phyloP scores from a whole-genome alignment of 1,140 invertebrate genomes.

The Zaprionus kolodkinae region DNA sequence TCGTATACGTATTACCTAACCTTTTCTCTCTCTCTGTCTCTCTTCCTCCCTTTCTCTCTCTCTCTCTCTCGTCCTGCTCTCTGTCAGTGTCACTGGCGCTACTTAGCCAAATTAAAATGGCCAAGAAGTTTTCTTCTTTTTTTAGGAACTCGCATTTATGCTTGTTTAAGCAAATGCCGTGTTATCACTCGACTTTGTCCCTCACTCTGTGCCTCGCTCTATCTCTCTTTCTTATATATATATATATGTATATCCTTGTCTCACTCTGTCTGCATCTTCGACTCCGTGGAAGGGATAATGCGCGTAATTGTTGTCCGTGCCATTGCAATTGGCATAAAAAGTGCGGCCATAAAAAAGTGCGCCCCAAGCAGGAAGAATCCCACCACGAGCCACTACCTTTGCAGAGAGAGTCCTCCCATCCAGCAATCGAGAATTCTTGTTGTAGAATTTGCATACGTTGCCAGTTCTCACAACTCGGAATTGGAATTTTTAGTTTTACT shows the following conservation, averaged over 20 bases:
- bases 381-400: not conserved
- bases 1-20: not conserved
- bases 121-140: slow-evolving; percentile 55
- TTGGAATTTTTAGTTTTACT: slow-evolving; percentile 12
- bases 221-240: too few species aligned
- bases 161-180: slow-evolving; percentile 79
- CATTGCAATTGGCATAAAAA: slow-evolving; percentile 47
- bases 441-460: slow-evolving; percentile 51
- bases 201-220: not conserved
- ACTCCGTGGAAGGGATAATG: slow-evolving; percentile 73
- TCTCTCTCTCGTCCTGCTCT: not conserved
- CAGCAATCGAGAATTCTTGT: too few species aligned
- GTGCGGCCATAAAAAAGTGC: slow-evolving; percentile 15
- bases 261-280: slow-evolving; percentile 24
- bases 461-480: slow-evolving; percentile 58
- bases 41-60: not conserved
- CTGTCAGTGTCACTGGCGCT: slow-evolving; percentile 67
- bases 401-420: too few species aligned
- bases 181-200: slow-evolving; percentile 64
- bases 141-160: slow-evolving; percentile 71
- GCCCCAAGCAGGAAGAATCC: not conserved
- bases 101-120: slow-evolving; percentile 80
- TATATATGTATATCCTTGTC: not conserved
- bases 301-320: slow-evolving; percentile 77
- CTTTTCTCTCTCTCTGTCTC: not conserved